Conservation (phyloP, 2,797 vertebrate genomes). For the Salmo trutta region DNA sequence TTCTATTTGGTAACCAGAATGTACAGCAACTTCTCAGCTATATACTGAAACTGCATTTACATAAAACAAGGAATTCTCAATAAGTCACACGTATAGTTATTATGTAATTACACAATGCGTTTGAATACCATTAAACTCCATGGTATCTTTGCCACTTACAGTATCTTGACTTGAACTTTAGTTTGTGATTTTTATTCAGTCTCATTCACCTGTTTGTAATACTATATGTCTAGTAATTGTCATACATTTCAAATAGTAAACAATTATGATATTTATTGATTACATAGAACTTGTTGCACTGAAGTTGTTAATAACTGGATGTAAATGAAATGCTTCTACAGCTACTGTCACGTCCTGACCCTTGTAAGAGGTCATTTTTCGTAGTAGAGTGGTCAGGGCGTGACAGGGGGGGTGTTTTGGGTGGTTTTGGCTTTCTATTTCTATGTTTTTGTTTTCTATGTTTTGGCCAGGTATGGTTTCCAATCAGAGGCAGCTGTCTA, state of each 20-base stretch:
- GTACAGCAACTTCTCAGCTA: not conserved
- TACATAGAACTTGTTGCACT: not conserved
- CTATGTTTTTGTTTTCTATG: too few species aligned
- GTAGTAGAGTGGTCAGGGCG: too few species aligned
- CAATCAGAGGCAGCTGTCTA: too few species aligned
- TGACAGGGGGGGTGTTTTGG: too few species aligned
- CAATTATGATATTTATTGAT: not conserved
- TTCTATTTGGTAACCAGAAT: not conserved
- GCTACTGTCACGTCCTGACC: not conserved
- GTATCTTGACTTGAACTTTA: not conserved
- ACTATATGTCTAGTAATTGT: not conserved
- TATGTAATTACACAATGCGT: not conserved
- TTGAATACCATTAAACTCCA: not conserved
- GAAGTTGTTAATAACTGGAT: not conserved
- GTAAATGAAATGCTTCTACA: constrained; percentile 11
- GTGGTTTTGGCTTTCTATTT: too few species aligned
- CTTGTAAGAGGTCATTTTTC: too few species aligned
- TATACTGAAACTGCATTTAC: not conserved
- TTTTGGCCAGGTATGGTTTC: too few species aligned
- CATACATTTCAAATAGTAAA: not conserved
- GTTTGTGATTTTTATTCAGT: not conserved
- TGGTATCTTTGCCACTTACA: not conserved
- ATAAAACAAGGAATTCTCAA: not conserved
- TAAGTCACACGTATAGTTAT: not conserved
- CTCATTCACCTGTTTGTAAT: not conserved